Evolutionary conservation across 2,888 invertebrate genomes (phyloP).

Genomic region (Dimorphilus gyrociliatus): DNA sequence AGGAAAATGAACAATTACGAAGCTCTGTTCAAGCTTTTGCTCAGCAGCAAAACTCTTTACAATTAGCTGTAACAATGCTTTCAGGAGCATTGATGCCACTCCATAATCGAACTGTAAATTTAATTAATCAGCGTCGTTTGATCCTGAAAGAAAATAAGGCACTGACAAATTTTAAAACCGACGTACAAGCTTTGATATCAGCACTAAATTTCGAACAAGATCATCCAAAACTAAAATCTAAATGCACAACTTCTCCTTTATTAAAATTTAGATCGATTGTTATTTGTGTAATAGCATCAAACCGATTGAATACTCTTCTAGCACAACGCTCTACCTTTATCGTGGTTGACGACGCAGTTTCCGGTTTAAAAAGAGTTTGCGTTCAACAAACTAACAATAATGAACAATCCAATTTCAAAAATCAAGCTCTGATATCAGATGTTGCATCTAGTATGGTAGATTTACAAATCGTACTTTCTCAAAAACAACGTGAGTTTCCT

Average conservation of each 20-base stretch:
- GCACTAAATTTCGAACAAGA: constrained; percentile 12
- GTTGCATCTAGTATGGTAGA: no score
- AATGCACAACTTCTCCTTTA: constrained; percentile 11
- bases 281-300: constrained; percentile 27
- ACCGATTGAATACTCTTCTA: constrained; percentile 18
- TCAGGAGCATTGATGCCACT: constrained; percentile 28
- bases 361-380: no score
- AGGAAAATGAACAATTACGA: constrained; percentile 22
- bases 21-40: constrained; percentile 15
- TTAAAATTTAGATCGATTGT: constrained; percentile 23
- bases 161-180: no score
- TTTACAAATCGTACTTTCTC: no score
- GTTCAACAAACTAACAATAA: no score
- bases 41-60: constrained; percentile 18
- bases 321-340: constrained; percentile 16
- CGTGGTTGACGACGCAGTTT: constrained; percentile 18
- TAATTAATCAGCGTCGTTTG: constrained; percentile 21
- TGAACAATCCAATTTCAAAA: no score
- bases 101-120: constrained; percentile 14
- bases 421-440: no score
- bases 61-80: constrained; percentile 24
- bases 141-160: no score
- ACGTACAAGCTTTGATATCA: no score
- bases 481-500: no score
- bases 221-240: constrained; percentile 6